Percentiles rank a stretch among this genome's conserved stretches.
phyloP scores from a whole-genome alignment of 2,888 invertebrate species.

The Andrena bucephala region DNA sequence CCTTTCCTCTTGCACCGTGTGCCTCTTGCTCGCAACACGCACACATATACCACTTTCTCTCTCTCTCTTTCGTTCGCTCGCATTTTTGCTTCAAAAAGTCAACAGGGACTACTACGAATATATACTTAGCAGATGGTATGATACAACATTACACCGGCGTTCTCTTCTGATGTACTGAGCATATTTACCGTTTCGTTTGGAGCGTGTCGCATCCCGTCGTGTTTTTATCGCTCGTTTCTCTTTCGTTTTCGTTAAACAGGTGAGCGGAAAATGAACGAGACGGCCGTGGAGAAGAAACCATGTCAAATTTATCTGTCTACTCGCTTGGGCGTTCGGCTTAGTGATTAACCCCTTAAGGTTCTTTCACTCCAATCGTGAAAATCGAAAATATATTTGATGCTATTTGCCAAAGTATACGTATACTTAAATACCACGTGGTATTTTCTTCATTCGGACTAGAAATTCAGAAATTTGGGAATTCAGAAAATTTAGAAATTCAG shows the following conservation, averaged over 20 bases:
- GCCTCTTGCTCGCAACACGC: conserved; percentile 51
- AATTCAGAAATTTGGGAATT: no score
- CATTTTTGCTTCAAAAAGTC: conserved; percentile 57
- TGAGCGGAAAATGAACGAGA: conserved; percentile 81
- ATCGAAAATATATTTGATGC: no score
- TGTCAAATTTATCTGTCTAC: conserved; percentile 74
- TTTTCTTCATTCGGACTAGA: no score
- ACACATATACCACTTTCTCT: conserved; percentile 14
- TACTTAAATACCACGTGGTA: no score
- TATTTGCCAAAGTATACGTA: no score
- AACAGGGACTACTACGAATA: conserved; percentile 68
- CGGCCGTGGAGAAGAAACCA: conserved; percentile 81
- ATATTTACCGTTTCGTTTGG: conserved; percentile 78
- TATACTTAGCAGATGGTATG: conserved; percentile 66
- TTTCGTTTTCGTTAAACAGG: conserved; percentile 32
- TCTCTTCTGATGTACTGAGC: conserved; percentile 53
- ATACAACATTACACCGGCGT: conserved; percentile 52
- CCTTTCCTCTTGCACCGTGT: conserved; percentile 59
- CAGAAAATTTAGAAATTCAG: no score
- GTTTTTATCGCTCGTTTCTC: conserved; percentile 6
- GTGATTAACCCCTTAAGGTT: conserved; percentile 29
- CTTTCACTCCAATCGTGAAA: no score
- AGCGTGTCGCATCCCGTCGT: conserved; percentile 77
- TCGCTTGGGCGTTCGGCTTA: background rate
- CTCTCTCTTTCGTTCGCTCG: conserved; percentile 44